Evolutionary conservation across 2,797 vertebrate species (phyloP), one percentile per base, ranked within the genome.

Genomic region (Sebastes alutus): DNA sequence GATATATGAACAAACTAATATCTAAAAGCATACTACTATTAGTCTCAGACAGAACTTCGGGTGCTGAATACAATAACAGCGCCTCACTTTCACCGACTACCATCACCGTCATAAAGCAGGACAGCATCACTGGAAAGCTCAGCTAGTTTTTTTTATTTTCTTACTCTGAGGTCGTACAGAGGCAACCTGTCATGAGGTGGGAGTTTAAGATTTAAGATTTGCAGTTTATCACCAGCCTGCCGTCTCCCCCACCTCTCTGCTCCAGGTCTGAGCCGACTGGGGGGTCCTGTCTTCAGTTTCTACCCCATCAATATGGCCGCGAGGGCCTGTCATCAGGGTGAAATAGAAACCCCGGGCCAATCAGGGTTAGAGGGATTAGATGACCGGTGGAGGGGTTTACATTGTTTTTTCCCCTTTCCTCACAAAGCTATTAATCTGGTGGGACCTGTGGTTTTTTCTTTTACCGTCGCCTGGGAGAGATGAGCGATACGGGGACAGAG

Each of bases 231-330:
- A 83, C 61, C 70, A 32, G 32, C 27, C 46, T 10, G 25, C 75
- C 54, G 20, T 16, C 59, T 49, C 61, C 62, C 77, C 66, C 65
- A 22, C 54, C 82, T 65, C 76, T 42, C 64, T 22, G 46, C 38
- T 73, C 56, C 64, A 73, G 61, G 54, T 72, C 65, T 18, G 69
- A 82, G 63, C 59, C 6, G 20, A 66, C 67, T 87, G 87, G 82
- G 91, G 87, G 88, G 87, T 93, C 86, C 60, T 22, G 80, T 78
- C 82, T 93, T 88, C 5, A n/a, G 77, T 88, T 88, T 84, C 86
- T 56, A 68, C 42, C 33, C 82, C 80, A 88, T 87, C 82, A 89
- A 92, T 86, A 88, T 83, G 80, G 83, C 87, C 22, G 63, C 88
- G 77, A 77, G 61, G 32, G 74, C 78, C 84, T 89, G 87, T 88